These are phyloP conservation scores for Tragopan temminckii DNA, from an alignment of 2,797 vertebrate species.

Conservation along the genomic window DNA sequence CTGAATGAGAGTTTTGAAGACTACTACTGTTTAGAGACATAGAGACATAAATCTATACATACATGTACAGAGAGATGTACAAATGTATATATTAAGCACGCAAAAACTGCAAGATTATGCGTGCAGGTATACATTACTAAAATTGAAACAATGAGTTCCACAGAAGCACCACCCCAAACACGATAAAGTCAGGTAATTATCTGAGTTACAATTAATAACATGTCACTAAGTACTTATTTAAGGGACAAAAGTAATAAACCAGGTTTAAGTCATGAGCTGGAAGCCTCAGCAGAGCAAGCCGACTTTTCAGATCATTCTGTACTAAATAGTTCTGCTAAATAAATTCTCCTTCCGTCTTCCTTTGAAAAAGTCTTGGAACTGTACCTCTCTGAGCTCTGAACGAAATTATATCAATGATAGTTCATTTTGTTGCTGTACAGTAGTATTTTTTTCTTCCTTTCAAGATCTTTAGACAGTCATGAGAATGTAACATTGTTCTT, in stretches of 20 bases:
- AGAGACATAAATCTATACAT: not conserved
- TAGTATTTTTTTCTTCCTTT: not conserved
- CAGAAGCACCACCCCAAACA: not conserved
- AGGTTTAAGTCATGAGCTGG: not conserved
- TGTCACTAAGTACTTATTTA: not conserved
- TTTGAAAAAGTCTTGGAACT: not conserved
- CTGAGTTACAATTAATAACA: not conserved
- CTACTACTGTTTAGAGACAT: not conserved
- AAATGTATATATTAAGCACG: not conserved
- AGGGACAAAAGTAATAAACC: not conserved
- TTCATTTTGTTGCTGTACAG: not conserved
- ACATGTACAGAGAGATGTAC: not conserved
- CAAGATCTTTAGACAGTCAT: not conserved
- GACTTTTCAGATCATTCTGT: not conserved
- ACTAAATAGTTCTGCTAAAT: not conserved
- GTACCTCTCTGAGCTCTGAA: not conserved
- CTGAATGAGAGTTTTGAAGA: not conserved
- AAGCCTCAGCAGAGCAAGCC: not conserved
- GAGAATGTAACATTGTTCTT: not conserved
- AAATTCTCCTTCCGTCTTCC: not conserved
- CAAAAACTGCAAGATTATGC: not conserved
- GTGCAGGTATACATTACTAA: not conserved
- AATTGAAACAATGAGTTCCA: not conserved
- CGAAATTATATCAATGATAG: not conserved
- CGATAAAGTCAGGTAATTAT: not conserved